These are phyloP conservation scores for Lordiphosa andalusiaca DNA, from an alignment of 2,888 invertebrate genomes.

Conservation along the genomic window DNA sequence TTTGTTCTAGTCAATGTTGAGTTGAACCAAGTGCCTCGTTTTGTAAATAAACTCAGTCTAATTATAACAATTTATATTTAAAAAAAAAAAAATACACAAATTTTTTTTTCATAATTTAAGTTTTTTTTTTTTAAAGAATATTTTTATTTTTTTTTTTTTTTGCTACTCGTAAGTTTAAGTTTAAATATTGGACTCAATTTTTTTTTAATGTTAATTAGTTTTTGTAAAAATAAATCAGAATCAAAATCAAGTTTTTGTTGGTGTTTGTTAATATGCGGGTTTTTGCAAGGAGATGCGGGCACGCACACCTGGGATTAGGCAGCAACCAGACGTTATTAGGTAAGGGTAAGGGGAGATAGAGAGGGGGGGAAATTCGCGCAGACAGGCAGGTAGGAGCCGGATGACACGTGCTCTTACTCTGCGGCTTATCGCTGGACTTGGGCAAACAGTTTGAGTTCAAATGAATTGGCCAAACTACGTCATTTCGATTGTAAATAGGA, in stretches of 20 bases:
- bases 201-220: constrained; percentile 55
- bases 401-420: too few relatives aligned
- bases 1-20: constrained; percentile 62
- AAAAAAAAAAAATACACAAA: neutral
- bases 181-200: neutral
- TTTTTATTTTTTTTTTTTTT: constrained; percentile 44
- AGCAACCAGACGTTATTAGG: too few relatives aligned
- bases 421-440: too few relatives aligned
- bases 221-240: constrained; percentile 38
- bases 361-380: too few relatives aligned
- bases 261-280: too few relatives aligned
- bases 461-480: too few relatives aligned
- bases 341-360: too few relatives aligned
- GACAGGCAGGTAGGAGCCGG: too few relatives aligned
- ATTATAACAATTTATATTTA: neutral
- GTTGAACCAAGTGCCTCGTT: constrained; percentile 61
- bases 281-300: too few relatives aligned
- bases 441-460: too few relatives aligned
- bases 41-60: constrained; percentile 54
- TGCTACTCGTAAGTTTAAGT: constrained; percentile 19
- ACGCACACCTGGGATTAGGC: too few relatives aligned
- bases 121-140: constrained; percentile 2
- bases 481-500: too few relatives aligned
- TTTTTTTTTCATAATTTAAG: constrained; percentile 17
- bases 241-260: neutral